Conservation (phyloP, 2,113 vertebrate species). For the Platichthys flesus region DNA sequence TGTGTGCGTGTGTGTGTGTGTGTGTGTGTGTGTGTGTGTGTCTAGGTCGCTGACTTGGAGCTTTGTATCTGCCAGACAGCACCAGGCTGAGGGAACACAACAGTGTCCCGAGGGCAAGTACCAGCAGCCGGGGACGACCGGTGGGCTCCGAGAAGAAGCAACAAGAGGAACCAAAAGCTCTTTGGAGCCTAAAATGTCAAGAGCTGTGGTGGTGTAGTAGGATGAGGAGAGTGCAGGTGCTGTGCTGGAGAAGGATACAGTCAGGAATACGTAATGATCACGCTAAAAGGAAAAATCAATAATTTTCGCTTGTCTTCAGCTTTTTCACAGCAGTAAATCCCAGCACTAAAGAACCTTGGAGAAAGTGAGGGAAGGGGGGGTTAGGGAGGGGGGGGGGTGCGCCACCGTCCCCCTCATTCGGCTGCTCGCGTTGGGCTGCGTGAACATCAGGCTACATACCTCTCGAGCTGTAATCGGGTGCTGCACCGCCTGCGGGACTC, state of each 20-base stretch:
- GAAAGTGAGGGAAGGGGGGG: conserved; percentile 20
- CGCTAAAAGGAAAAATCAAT: conserved; percentile 68
- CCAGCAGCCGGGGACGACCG: conserved; percentile 29
- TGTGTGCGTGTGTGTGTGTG: background rate
- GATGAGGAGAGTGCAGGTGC: conserved; percentile 14
- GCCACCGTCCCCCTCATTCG: conserved; percentile 19
- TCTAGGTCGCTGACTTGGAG: background rate
- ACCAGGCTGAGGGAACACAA: conserved; percentile 19
- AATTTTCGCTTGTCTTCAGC: conserved; percentile 50
- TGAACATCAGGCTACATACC: conserved; percentile 21
- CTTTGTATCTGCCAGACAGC: conserved; percentile 17
- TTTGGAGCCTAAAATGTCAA: conserved; percentile 18
- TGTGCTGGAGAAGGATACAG: background rate
- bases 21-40: background rate
- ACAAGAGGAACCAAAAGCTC: conserved; percentile 38
- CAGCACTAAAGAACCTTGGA: conserved; percentile 20
- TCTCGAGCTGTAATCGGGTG: conserved; percentile 60
- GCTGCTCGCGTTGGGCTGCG: conserved; percentile 37
- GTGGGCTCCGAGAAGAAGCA: conserved; percentile 20
- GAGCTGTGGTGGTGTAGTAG: conserved; percentile 19
- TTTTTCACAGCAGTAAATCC: conserved; percentile 50
- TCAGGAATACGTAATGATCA: conserved; percentile 30
- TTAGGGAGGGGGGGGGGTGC: conserved; percentile 21
- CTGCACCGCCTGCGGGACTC: conserved; percentile 43
- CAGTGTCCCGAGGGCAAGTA: conserved; percentile 49